A percentile compares a stretch with the other conserved stretches of the same genome.
phyloP scores from a whole-genome alignment of 2,113 vertebrate genomes.

The Ivindomyrus marchei region DNA sequence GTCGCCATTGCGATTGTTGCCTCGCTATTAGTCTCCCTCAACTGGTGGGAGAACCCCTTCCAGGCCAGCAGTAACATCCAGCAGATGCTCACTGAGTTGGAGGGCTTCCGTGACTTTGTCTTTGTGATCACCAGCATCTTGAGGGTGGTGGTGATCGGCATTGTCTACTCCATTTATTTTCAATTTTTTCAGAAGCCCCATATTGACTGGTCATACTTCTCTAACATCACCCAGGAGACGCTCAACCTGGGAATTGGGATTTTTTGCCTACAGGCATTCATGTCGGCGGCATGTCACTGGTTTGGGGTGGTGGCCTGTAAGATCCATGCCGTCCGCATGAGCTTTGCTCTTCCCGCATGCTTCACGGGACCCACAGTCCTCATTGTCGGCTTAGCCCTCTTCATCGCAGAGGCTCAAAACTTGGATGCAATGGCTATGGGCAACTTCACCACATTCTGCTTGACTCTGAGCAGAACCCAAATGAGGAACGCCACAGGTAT shows the following conservation, averaged over 20 bases:
- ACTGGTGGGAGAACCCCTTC: constrained; percentile 69
- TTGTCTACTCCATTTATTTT: constrained; percentile 52
- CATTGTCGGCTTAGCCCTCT: constrained; percentile 52
- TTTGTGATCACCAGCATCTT: constrained; percentile 58
- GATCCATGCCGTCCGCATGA: constrained; percentile 59
- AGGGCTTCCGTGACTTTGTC: constrained; percentile 56
- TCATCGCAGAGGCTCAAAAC: constrained; percentile 35
- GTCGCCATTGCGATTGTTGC: constrained; percentile 54
- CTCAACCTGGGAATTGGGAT: constrained; percentile 48
- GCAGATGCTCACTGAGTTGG: constrained; percentile 47
- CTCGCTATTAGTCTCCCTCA: constrained; percentile 56
- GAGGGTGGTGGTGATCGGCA: constrained; percentile 52
- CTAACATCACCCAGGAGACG: constrained; percentile 19
- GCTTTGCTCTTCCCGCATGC: constrained; percentile 59
- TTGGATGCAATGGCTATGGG: not conserved
- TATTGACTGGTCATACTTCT: constrained; percentile 43
- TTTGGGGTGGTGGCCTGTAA: constrained; percentile 70
- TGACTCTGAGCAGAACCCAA: constrained; percentile 23
- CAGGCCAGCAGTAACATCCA: constrained; percentile 55
- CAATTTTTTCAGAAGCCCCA: constrained; percentile 15
- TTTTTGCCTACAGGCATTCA: constrained; percentile 60
- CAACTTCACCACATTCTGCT: constrained; percentile 36
- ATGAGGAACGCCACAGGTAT: constrained; percentile 37
- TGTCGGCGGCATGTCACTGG: constrained; percentile 66
- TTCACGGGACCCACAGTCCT: constrained; percentile 54